Evolutionary conservation across 2,888 invertebrate genomes (phyloP).

Genomic region (Mantis religiosa): DNA sequence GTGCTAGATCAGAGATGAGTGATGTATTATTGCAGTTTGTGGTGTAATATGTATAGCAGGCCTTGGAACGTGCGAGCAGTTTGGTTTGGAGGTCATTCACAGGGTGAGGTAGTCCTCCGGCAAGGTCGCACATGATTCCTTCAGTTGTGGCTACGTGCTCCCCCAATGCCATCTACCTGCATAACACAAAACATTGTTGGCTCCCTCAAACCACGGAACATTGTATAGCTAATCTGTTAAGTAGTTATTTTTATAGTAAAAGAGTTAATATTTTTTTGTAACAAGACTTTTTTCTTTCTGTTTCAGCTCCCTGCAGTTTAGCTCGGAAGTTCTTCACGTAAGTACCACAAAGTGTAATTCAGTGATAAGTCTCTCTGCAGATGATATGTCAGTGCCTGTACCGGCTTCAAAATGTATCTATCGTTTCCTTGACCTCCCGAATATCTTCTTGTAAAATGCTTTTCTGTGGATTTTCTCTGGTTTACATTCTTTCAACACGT

Average conservation of each 20-base stretch:
- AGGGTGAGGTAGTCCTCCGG: background rate
- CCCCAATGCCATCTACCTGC: background rate
- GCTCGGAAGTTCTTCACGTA: slow-evolving; percentile 14
- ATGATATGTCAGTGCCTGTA: no score
- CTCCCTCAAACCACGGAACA: no score
- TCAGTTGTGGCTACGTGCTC: background rate
- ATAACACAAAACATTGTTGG: no score
- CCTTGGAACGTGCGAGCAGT: background rate
- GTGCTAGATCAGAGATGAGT: no score
- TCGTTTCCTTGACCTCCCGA: no score
- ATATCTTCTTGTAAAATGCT: no score
- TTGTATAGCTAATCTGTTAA: no score
- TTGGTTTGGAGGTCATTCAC: background rate
- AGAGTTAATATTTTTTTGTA: background rate
- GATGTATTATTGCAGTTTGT: background rate
- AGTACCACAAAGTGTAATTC: background rate
- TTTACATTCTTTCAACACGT: no score
- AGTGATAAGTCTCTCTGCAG: no score
- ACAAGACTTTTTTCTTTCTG: background rate
- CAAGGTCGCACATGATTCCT: background rate
- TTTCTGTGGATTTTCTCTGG: no score
- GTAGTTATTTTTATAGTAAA: no score
- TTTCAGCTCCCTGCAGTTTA: slow-evolving; percentile 9
- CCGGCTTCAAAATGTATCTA: no score
- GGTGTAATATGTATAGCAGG: background rate